These are phyloP conservation scores for Limnephilus auricula DNA, from an alignment of 2,888 invertebrate genomes.

Conservation along the genomic window DNA sequence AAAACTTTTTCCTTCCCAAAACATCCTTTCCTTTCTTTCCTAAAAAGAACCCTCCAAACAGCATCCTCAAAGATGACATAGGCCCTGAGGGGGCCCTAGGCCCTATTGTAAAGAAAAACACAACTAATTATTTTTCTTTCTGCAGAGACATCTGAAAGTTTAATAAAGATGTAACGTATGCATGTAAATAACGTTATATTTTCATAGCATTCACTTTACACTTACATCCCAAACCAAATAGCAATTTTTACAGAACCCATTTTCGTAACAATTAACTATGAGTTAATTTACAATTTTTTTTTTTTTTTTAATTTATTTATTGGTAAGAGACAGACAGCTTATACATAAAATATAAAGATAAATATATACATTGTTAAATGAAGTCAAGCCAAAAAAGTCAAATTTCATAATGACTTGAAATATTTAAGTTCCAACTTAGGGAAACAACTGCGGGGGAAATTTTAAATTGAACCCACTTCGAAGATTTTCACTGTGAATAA, in stretches of 20 bases:
- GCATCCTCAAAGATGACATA: too few species aligned
- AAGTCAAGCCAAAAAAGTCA: too few species aligned
- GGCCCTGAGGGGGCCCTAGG: too few species aligned
- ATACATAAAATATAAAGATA: too few species aligned
- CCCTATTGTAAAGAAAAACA: too few species aligned
- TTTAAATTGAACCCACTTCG: neutral
- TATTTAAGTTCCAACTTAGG: neutral
- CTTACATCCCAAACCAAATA: neutral
- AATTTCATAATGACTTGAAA: neutral
- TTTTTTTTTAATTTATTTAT: too few species aligned
- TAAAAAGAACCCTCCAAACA: too few species aligned
- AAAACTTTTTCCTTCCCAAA: too few species aligned
- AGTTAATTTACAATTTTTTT: too few species aligned
- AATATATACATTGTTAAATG: too few species aligned
- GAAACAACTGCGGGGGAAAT: neutral
- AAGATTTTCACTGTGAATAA: slow-evolving; percentile 57
- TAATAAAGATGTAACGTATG: neutral
- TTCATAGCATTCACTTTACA: neutral
- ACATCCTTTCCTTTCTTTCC: too few species aligned
- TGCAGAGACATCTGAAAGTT: neutral
- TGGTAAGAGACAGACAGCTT: too few species aligned
- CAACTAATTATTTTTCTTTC: neutral
- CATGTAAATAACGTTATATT: neutral
- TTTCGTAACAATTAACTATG: neutral
- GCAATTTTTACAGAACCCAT: neutral